A percentile compares a stretch with the other conserved stretches of the same genome.
phyloP scores from a whole-genome alignment of 2,888 invertebrate genomes.

The Eurytoma adleriae region DNA sequence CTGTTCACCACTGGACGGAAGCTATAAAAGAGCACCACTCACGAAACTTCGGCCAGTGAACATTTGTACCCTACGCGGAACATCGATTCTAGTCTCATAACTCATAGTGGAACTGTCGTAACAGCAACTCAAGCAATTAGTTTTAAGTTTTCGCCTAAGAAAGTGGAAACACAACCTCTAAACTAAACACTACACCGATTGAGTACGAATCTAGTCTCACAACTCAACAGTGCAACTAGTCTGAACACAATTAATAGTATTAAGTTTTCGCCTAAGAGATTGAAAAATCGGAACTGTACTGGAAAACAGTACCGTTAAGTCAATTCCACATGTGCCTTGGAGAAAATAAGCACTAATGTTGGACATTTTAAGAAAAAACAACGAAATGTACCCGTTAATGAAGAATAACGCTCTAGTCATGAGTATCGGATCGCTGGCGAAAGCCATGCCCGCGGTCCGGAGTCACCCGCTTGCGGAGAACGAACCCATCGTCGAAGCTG shows the following conservation, averaged over 20 bases:
- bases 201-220: no score
- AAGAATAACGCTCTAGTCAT: slow-evolving; percentile 60
- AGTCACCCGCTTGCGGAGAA: not conserved
- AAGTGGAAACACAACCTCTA: no score
- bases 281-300: no score
- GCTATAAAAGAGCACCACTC: slow-evolving; percentile 11
- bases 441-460: slow-evolving; percentile 47
- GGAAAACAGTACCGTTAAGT: no score
- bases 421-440: slow-evolving; percentile 61
- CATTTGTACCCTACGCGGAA: slow-evolving; percentile 1
- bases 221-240: no score
- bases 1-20: not conserved
- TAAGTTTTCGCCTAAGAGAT: no score
- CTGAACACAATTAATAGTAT: no score
- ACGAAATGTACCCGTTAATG: slow-evolving; percentile 57
- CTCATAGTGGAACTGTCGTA: no score
- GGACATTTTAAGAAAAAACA: slow-evolving; percentile 20
- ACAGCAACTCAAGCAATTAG: no score
- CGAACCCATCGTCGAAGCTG: slow-evolving; percentile 64
- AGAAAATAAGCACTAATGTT: slow-evolving; percentile 33
- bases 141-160: no score
- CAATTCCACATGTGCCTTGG: not conserved
- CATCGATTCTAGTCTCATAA: no score
- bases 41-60: slow-evolving; percentile 11
- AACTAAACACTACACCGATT: no score